Percentiles rank a stretch among this genome's conserved stretches.
These are phyloP conservation scores for Ammospiza nelsoni DNA, from an alignment of 2,113 vertebrate species.

Conservation along the genomic window DNA sequence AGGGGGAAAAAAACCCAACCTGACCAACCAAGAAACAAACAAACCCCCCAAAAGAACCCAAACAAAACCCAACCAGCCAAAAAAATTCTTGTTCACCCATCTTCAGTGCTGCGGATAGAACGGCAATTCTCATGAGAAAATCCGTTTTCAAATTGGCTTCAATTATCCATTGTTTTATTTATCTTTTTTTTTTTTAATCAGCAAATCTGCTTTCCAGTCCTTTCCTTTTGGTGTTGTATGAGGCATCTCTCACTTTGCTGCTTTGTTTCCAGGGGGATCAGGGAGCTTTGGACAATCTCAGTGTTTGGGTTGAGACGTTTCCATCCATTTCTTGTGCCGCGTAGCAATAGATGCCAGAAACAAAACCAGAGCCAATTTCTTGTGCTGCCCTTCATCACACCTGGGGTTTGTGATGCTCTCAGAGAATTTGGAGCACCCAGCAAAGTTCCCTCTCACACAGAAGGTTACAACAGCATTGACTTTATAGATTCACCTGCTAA, in stretches of 20 bases:
- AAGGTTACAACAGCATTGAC: neutral
- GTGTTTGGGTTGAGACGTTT: neutral
- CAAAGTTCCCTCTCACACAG: neutral
- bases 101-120: neutral
- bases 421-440: neutral
- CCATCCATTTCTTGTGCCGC: neutral
- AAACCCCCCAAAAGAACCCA: neutral
- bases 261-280: neutral
- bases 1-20: neutral
- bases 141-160: neutral
- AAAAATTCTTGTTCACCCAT: neutral
- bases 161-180: neutral
- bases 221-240: neutral
- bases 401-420: neutral
- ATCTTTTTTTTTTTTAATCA: neutral
- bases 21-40: neutral
- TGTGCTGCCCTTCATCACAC: neutral
- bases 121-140: neutral
- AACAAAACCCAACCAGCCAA: neutral
- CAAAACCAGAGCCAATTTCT: neutral
- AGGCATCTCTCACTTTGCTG: neutral
- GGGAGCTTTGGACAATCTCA: neutral
- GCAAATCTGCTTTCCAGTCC: neutral
- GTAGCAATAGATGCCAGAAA: neutral
- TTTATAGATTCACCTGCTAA: neutral